Base-by-base conservation (phyloP, 2,797 vertebrate genomes). In the Pangasius djambal region DNA sequence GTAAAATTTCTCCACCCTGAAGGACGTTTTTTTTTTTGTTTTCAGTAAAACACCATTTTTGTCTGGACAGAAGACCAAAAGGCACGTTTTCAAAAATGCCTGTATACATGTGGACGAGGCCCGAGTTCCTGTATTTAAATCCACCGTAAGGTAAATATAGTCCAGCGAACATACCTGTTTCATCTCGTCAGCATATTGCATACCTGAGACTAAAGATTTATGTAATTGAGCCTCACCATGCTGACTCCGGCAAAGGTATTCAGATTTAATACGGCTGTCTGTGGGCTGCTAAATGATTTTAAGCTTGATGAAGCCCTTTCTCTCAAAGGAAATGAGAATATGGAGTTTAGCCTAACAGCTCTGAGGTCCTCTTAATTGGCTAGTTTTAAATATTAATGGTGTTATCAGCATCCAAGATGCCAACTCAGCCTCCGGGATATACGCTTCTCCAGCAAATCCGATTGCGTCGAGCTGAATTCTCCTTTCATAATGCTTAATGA, bases 221-320 rank as follows among this genome's bases (percentile, higher is more conserved):
- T 75, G 31, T 89, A 89, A 91, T 90, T 89, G 89, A 86, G 70
- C 63, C 86, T 52, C 77, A 90, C 89, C 37, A 79, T 92, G 93
- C 86, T 86, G 89, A 92, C 88, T 89, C 18, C 86, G 69, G 89
- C 88, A 88, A 31, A 91, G 86, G 67, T 69, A 86, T 89, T 88
- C 83, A 82, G 84, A 92, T 89, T 89, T 86, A 92, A 91, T 91
- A 86, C 84, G 79, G 87, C 69, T 88, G 89, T 86, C 91, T 87
- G 82, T 69, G 85, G 57, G 59, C 85, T 69, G 50, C 82, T 83
- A 82, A 87, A 90, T 92, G 77, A 87, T 88, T 88, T 74, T 77
- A 83, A 81, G 34, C 85, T 83, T 87, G 83, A 86, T 89, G 69
- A 87, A 89, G 59, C 88, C 67, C 55, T 55, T 57, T 40, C 28